phyloP scores from a whole-genome alignment of 2,113 vertebrate species.

The Zosterops pallidus region DNA sequence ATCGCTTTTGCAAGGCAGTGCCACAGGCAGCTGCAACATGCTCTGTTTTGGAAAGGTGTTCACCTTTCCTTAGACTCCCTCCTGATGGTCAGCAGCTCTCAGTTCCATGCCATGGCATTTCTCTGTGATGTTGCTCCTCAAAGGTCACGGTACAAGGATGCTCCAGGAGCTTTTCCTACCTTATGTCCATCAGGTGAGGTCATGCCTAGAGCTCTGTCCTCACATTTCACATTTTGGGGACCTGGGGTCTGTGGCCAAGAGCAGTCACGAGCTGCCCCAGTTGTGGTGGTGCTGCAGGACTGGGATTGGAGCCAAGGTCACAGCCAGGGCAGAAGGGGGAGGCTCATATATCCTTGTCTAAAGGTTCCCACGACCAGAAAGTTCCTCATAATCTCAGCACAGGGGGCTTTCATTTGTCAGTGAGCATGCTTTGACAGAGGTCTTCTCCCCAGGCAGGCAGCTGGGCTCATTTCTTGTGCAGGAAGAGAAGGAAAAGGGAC shows the following conservation, averaged over 20 bases:
- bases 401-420: not conserved
- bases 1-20: not conserved
- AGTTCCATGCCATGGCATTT: not conserved
- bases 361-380: not conserved
- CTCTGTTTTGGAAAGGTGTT: not conserved
- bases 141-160: fast-evolving
- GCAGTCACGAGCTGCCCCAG: not conserved
- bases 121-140: not conserved
- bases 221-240: not conserved
- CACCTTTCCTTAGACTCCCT: not conserved
- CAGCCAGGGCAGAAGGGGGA: not conserved
- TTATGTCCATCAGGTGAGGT: fast-evolving
- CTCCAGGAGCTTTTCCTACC: not conserved
- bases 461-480: not conserved
- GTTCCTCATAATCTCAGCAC: not conserved
- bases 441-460: not conserved
- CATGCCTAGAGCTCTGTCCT: not conserved
- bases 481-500: not conserved
- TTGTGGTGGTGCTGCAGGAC: not conserved
- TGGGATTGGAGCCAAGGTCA: not conserved
- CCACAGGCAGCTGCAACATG: not conserved
- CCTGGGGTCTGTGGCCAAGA: not conserved
- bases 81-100: not conserved
- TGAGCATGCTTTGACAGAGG: not conserved
- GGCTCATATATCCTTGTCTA: not conserved